phyloP scores from a whole-genome alignment of 2,113 vertebrate genomes.

The Lophotis ruficrista region DNA sequence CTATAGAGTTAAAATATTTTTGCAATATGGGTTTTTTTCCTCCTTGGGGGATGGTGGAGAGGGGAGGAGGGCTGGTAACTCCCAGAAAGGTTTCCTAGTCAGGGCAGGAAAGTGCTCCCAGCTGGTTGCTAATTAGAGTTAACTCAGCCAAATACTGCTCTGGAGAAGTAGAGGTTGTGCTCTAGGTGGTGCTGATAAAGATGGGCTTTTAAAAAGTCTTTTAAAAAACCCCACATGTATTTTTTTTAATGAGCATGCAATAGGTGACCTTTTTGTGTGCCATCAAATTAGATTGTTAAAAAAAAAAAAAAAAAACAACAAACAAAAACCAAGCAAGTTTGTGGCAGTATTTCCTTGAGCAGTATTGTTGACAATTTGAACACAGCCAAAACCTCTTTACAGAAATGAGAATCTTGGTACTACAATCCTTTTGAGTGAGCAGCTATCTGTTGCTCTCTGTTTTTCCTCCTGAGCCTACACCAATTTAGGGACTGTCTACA shows the following conservation, averaged over 20 bases:
- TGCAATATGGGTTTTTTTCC: background rate
- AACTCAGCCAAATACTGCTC: background rate
- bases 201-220: background rate
- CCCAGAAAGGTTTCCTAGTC: background rate
- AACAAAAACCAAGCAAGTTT: background rate
- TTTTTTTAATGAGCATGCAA: too few relatives aligned
- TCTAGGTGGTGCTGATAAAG: background rate
- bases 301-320: background rate
- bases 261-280: too few relatives aligned
- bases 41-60: background rate
- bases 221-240: too few relatives aligned
- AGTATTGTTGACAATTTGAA: background rate
- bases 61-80: background rate
- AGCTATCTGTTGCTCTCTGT: background rate
- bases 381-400: background rate
- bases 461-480: background rate
- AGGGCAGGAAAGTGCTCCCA: background rate
- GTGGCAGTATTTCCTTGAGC: background rate
- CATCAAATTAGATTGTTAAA: too few relatives aligned
- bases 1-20: background rate
- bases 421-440: background rate
- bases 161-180: background rate
- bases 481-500: background rate
- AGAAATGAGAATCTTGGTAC: background rate
- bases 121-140: background rate